Evolutionary conservation across 1,140 invertebrate genomes (phyloP).

Genomic region (Drosophila pseudoananassae): DNA sequence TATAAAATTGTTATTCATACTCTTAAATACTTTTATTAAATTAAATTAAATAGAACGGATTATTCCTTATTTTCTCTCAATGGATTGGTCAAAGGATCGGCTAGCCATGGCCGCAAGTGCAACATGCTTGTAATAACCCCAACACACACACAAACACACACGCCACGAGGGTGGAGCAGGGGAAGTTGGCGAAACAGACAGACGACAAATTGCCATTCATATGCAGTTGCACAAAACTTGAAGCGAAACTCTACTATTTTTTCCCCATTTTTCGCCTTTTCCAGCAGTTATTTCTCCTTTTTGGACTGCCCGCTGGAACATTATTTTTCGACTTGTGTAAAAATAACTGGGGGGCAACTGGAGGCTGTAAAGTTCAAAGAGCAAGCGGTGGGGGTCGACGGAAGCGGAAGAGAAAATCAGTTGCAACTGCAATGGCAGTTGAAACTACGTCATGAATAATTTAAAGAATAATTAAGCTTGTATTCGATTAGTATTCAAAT

Average conservation of each 20-base stretch:
- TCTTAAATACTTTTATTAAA: too few species aligned
- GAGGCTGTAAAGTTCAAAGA: not conserved
- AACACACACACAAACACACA: slow-evolving; percentile 3
- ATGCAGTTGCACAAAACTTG: slow-evolving; percentile 55
- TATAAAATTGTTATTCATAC: too few species aligned
- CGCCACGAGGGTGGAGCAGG: not conserved
- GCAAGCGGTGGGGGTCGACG: slow-evolving; percentile 12
- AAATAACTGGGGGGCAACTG: not conserved
- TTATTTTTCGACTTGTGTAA: slow-evolving; percentile 58
- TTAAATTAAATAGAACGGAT: too few species aligned
- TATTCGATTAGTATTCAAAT: slow-evolving; percentile 50
- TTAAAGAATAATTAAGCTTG: slow-evolving; percentile 57
- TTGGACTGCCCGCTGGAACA: slow-evolving; percentile 32
- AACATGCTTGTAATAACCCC: slow-evolving; percentile 71
- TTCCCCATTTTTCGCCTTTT: slow-evolving; percentile 1
- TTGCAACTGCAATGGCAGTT: slow-evolving; percentile 58
- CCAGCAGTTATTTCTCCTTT: slow-evolving; percentile 36
- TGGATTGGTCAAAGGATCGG: slow-evolving; percentile 30
- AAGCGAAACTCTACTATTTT: slow-evolving; percentile 43
- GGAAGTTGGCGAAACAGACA: slow-evolving; percentile 24
- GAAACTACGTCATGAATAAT: slow-evolving; percentile 62
- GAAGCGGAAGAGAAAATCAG: slow-evolving; percentile 76
- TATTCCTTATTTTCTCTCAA: not conserved
- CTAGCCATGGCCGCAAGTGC: slow-evolving; percentile 54
- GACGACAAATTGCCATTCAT: slow-evolving; percentile 82